Base-by-base conservation (phyloP, 2,888 invertebrate species). In the Theodoxus fluviatilis region DNA sequence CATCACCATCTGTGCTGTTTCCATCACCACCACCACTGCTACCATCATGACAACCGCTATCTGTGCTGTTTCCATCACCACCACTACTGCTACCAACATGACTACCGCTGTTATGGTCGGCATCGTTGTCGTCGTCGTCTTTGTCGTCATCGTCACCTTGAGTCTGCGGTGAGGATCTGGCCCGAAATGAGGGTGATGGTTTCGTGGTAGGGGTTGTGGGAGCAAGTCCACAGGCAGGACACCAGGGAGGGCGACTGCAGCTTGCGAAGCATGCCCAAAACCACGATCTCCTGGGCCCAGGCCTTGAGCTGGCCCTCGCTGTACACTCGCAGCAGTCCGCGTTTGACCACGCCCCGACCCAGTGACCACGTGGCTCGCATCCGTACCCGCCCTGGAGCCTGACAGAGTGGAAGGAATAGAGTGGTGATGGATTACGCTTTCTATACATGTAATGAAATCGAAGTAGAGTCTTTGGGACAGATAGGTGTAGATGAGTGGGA, bases 211-310 rank as follows among this genome's bases (percentile, higher is more conserved):
- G 82, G 82, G 70, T 83, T 83, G 15, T 76, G 77, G 71, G 79
- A 82, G 73, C 79, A 79, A 1, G 83, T 83, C 83, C 83, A 83
- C 47, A 82, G 78, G 73, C 83, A 83, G 72, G 82, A 80, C 47
- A 83, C 74, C 4, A 83, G 77, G 64, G 80, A 81, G 9, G 82
- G 79, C 68, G 79, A 80, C 35, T 80, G 80, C 9, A 75, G 73
- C 68, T 78, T 79, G 61, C 82, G 75, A 68, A 83, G 72, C 79
- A 83, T 78, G 3, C 83, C 83, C 67, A 82, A 74, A 63, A 83
- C 80, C 6, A 83, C 82, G 33, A 83, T 83, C 73, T 83, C 83
- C 75, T 83, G 82, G 37, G 82, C 82, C 83, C 83, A 83, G n/a
- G 78, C 72, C 67, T 81, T 80, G 65, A 82, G 75, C 68, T 82